These are phyloP conservation scores for western clawed frog (Xenopus tropicalis) DNA, from an alignment of 2,113 vertebrate genomes.

Conservation along the genomic window DNA sequence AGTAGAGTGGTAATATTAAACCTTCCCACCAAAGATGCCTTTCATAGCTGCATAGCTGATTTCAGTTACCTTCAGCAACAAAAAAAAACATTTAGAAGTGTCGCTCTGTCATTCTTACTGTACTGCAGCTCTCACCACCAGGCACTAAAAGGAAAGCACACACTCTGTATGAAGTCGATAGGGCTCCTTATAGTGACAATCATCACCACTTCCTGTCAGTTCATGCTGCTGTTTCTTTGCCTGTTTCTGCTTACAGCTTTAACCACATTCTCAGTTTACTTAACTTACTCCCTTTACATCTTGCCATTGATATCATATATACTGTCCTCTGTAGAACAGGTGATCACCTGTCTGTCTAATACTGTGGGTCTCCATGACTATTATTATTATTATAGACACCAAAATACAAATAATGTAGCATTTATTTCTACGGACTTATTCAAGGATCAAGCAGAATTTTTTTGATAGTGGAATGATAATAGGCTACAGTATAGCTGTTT, in stretches of 20 bases:
- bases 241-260: constrained; percentile 11
- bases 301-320: too few relatives aligned
- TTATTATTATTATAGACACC: not conserved
- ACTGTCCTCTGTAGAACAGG: too few relatives aligned
- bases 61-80: not conserved
- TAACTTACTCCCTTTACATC: constrained; percentile 7
- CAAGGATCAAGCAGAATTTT: too few relatives aligned
- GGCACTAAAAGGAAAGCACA: constrained; percentile 38
- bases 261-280: constrained; percentile 16
- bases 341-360: too few relatives aligned
- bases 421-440: too few relatives aligned
- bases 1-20: constrained; percentile 14
- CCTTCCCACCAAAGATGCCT: not conserved
- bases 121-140: constrained; percentile 15
- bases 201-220: constrained; percentile 40
- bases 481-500: too few relatives aligned
- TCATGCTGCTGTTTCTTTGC: constrained; percentile 14
- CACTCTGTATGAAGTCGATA: constrained; percentile 30
- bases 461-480: too few relatives aligned
- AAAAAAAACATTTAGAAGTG: not conserved
- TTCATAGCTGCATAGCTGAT: constrained; percentile 18
- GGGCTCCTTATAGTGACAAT: constrained; percentile 33
- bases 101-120: not conserved
- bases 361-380: not conserved
- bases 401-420: too few relatives aligned